A percentile compares a stretch with the other conserved stretches of the same genome.
Evolutionary conservation across 2,888 invertebrate species (phyloP).

Genomic region (Halictus quadricinctus): DNA sequence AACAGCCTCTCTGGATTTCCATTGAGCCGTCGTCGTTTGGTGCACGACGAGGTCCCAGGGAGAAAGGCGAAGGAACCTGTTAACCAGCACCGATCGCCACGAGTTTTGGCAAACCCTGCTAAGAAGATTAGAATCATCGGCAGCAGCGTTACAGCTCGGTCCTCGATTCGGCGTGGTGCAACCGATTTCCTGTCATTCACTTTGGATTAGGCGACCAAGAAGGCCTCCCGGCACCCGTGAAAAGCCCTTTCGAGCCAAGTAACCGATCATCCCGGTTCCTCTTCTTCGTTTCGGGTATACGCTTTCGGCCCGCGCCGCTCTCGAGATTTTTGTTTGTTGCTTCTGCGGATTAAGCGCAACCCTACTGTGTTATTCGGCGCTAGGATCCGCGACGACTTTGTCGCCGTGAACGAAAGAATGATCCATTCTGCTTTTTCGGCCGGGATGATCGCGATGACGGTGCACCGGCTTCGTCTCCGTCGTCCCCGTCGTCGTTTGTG

Average conservation of each 20-base stretch:
- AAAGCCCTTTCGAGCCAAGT: conserved; percentile 64
- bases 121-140: conserved; percentile 70
- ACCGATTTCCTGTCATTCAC: conserved; percentile 68
- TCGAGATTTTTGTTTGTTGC: conserved; percentile 64
- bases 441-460: conserved; percentile 42
- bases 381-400: conserved; percentile 45
- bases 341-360: conserved; percentile 53
- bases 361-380: conserved; percentile 30
- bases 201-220: conserved; percentile 61
- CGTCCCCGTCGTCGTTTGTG: not conserved
- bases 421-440: conserved; percentile 50
- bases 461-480: conserved; percentile 13
- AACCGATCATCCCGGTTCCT: conserved; percentile 46
- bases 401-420: conserved; percentile 30
- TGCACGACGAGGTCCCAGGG: not conserved
- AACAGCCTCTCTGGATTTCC: not conserved
- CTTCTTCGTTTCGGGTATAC: conserved; percentile 22
- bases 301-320: conserved; percentile 14
- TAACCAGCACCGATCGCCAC: conserved; percentile 32
- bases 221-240: conserved; percentile 56
- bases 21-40: not conserved
- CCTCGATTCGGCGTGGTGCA: conserved; percentile 64
- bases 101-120: conserved; percentile 61
- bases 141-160: conserved; percentile 32
- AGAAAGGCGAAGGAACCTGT: conserved; percentile 14